Percentiles rank a stretch among this genome's conserved stretches.
Evolutionary conservation across 2,888 invertebrate genomes (phyloP).

Genomic region (Sinotaia quadrata): DNA sequence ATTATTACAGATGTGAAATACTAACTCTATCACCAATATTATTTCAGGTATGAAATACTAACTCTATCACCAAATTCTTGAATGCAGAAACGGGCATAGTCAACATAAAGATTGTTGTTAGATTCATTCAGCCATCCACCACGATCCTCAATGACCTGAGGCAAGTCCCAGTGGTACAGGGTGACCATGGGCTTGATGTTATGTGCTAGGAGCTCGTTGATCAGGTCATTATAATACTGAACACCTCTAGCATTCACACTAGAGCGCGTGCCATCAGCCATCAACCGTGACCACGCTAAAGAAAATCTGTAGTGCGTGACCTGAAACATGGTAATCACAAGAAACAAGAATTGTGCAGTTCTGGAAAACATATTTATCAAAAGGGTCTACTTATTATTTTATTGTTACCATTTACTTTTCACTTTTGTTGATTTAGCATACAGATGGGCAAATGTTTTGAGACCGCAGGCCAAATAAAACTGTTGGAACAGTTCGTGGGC

Average conservation of each 20-base stretch:
- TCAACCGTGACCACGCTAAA: slow-evolving; percentile 82
- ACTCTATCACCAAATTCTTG: slow-evolving; percentile 70
- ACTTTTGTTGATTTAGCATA: too few relatives aligned
- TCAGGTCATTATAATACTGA: slow-evolving; percentile 83
- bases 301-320: slow-evolving; percentile 72
- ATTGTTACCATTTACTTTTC: too few relatives aligned
- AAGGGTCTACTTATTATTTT: not conserved
- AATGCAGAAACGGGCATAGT: slow-evolving; percentile 71
- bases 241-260: slow-evolving; percentile 80
- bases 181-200: slow-evolving; percentile 77
- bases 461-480: too few relatives aligned
- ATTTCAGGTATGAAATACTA: too few relatives aligned
- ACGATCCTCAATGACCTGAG: slow-evolving; percentile 65
- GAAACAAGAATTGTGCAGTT: too few relatives aligned
- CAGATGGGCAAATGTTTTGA: too few relatives aligned
- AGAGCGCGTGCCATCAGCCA: slow-evolving; percentile 77
- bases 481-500: too few relatives aligned
- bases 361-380: too few relatives aligned
- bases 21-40: too few relatives aligned
- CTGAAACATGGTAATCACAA: slow-evolving; percentile 33
- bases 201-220: slow-evolving; percentile 78
- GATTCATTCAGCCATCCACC: slow-evolving; percentile 71
- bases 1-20: too few relatives aligned
- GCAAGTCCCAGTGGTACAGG: slow-evolving; percentile 74
- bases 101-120: slow-evolving; percentile 63